A percentile compares a stretch with the other conserved stretches of the same genome.
These are phyloP conservation scores for Heliconius hermathena DNA, from an alignment of 1,140 invertebrate genomes.

Conservation along the genomic window DNA sequence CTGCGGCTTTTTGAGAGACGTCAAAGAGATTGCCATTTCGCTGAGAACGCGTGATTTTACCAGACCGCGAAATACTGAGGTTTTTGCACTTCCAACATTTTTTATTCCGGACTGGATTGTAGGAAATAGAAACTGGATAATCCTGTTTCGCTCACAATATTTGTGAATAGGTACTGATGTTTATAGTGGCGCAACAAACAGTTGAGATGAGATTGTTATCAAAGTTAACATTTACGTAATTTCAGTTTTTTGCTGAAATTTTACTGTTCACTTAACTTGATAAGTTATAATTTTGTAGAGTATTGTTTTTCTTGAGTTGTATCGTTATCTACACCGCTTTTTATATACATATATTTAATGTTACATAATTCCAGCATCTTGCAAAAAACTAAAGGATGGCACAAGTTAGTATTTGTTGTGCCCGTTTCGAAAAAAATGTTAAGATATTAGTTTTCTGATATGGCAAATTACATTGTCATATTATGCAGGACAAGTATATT, in stretches of 20 bases:
- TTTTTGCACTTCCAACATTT: slow-evolving; percentile 14
- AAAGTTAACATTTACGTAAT: neutral
- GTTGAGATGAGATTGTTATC: neutral
- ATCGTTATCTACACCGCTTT: neutral
- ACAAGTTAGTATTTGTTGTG: no score
- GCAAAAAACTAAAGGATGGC: no score
- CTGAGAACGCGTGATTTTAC: no score
- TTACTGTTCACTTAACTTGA: no score
- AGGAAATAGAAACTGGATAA: neutral
- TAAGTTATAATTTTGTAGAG: neutral
- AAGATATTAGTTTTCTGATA: no score
- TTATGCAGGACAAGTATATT: no score
- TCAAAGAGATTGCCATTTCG: slow-evolving; percentile 24
- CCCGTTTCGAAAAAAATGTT: no score
- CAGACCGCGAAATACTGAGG: slow-evolving; percentile 25
- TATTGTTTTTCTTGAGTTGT: neutral
- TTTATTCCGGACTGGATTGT: slow-evolving; percentile 4
- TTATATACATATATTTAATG: no score
- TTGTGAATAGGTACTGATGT: neutral
- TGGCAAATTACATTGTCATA: no score
- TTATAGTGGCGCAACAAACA: neutral
- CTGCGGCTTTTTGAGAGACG: slow-evolving; percentile 18
- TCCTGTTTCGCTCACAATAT: neutral
- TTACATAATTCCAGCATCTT: no score
- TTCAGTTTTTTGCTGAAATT: neutral